Base-by-base conservation (phyloP, 2,888 invertebrate genomes). In the Crocallis elinguaria region DNA sequence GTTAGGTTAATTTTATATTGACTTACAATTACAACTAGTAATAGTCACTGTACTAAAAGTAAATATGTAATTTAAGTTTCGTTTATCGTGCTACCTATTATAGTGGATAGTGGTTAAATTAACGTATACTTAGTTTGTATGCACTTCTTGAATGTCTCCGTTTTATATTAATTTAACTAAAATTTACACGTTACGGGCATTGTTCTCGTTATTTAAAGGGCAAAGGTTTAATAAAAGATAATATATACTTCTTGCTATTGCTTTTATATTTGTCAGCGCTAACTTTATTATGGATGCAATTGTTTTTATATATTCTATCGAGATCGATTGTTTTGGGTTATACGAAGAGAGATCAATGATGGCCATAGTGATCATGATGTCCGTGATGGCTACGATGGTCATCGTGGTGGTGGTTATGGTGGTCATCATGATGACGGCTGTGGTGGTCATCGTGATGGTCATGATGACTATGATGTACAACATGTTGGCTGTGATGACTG, bases 231-330 rank as follows among this genome's bases (percentile, higher is more conserved):
- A 39, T 43, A 50, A 37, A 52, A 42, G 42, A 53, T 48, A 48
- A 52, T 8, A 21, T 14, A 9, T 37, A 21, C 6, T 30, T 54
- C 19, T 55, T 41, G 29, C 38, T 9, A 8, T 39, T 49, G 54
- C 30, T 29, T 43, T 69, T 67, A 75, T 77, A 75, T 75, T 80
- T 56, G 71, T 74, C 69, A 78, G 76, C 77, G 79, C 80, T 76
- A 75, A 69, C 73, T 54, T 71, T 61, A 36, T 52, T 57, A 65
- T 67, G 59, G 57, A 51, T 53, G 64, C 46, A 58, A 54, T 51
- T 64, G 53, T 54, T 62, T 55, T 50, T 7, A 55, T 64, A 60
- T 53, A 60, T 71, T 62, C 64, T 51, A 65, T 76, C 72, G 75
- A 72, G 67, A 64, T 77, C 72, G 70, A 54, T 61, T 57, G 50